Evolutionary conservation across 2,113 vertebrate species (phyloP).

Genomic region (Prochilodus magdalenae): DNA sequence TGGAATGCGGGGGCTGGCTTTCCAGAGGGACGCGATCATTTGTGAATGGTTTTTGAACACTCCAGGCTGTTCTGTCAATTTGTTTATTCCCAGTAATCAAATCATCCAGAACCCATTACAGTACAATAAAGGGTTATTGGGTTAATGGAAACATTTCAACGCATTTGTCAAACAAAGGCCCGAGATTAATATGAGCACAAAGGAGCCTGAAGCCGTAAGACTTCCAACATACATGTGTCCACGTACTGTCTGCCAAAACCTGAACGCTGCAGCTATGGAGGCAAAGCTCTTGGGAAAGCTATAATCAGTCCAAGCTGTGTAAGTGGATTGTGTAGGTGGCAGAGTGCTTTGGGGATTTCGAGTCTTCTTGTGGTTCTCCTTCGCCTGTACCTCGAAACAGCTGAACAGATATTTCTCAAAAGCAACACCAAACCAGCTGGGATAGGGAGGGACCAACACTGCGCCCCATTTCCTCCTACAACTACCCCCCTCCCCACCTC

Average conservation of each 20-base stretch:
- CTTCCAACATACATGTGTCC: slow-evolving; percentile 8
- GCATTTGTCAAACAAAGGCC: background rate
- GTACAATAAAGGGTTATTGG: no score
- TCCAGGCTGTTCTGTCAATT: no score
- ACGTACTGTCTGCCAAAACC: slow-evolving; percentile 21
- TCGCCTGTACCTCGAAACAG: slow-evolving; percentile 38
- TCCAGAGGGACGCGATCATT: no score
- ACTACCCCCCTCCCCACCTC: slow-evolving; percentile 32
- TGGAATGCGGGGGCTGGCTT: no score
- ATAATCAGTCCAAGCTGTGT: slow-evolving; percentile 56
- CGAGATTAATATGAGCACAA: background rate
- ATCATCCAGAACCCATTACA: no score
- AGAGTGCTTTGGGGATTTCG: slow-evolving; percentile 49
- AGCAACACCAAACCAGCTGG: slow-evolving; percentile 11
- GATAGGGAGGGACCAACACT: slow-evolving; percentile 44
- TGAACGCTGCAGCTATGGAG: slow-evolving; percentile 7
- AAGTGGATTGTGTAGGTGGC: slow-evolving; percentile 45
- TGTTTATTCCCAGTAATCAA: no score
- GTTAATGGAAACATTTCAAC: background rate
- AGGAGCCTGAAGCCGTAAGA: background rate
- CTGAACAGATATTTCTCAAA: slow-evolving; percentile 43
- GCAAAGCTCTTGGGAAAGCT: slow-evolving; percentile 42
- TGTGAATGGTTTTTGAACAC: no score
- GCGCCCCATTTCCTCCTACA: slow-evolving; percentile 64
- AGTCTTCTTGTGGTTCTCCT: slow-evolving; percentile 24